These are phyloP conservation scores for Ctenopoma kingsleyae DNA, from an alignment of 2,797 vertebrate genomes.

Conservation along the genomic window DNA sequence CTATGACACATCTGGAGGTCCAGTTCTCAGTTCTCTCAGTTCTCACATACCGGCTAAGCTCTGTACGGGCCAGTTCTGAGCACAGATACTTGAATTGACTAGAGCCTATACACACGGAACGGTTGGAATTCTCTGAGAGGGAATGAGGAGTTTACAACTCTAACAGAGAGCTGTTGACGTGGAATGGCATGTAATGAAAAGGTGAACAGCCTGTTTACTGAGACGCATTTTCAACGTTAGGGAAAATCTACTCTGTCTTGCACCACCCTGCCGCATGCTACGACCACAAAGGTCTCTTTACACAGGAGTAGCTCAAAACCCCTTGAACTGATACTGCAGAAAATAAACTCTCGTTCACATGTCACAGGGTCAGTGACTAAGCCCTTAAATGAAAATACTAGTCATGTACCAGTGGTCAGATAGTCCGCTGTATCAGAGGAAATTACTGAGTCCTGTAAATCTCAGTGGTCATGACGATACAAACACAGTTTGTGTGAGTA, in stretches of 20 bases:
- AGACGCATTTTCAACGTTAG: constrained; percentile 54
- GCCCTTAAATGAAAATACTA: constrained; percentile 42
- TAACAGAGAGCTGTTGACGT: constrained; percentile 64
- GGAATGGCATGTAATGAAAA: constrained; percentile 63
- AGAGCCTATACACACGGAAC: constrained; percentile 68
- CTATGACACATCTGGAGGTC: constrained; percentile 39
- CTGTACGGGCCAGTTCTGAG: constrained; percentile 30
- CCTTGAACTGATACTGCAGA: constrained; percentile 49
- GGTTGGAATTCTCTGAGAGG: constrained; percentile 70
- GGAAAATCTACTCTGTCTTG: constrained; percentile 64
- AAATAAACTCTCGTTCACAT: constrained; percentile 65
- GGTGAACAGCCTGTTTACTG: constrained; percentile 53
- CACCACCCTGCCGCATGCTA: constrained; percentile 77
- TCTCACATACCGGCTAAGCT: constrained; percentile 63
- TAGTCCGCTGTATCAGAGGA: constrained; percentile 19
- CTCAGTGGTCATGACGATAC: constrained; percentile 4
- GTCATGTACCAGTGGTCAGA: constrained; percentile 34
- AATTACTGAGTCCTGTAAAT: neutral
- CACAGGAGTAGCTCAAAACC: constrained; percentile 56
- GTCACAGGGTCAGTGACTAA: constrained; percentile 66
- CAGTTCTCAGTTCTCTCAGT: constrained; percentile 27
- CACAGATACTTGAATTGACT: constrained; percentile 49
- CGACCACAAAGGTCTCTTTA: constrained; percentile 77
- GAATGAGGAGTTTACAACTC: constrained; percentile 67
- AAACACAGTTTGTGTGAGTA: constrained; percentile 3